These are phyloP conservation scores for Lamellibrachia luymesi DNA, from an alignment of 1,140 invertebrate genomes.

Conservation along the genomic window DNA sequence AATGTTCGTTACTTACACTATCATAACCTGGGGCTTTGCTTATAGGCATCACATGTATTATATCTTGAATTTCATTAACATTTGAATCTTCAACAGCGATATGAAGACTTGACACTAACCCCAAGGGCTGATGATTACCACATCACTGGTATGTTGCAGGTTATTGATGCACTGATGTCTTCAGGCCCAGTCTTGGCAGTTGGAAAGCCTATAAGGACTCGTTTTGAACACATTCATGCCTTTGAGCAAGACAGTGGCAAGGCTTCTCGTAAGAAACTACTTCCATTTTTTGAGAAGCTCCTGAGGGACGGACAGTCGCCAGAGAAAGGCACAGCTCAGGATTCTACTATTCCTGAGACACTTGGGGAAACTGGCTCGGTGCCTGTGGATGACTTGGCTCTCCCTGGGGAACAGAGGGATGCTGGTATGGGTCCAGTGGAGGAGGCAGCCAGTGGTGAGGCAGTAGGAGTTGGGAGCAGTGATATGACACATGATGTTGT, in stretches of 20 bases:
- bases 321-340: not conserved
- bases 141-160: not conserved
- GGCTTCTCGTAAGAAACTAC: not conserved
- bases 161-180: not conserved
- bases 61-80: too few relatives aligned
- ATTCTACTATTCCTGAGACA: not conserved
- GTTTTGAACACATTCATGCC: not conserved
- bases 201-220: not conserved
- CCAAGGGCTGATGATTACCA: not conserved
- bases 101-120: not conserved
- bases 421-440: not conserved
- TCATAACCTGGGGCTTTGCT: too few relatives aligned
- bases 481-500: not conserved
- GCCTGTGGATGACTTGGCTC: not conserved
- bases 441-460: not conserved
- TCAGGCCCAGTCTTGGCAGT: not conserved
- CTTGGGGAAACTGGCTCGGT: not conserved
- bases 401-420: not conserved
- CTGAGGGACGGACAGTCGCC: not conserved
- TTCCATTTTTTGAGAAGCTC: not conserved
- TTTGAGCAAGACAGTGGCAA: not conserved
- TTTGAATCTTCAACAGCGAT: not conserved
- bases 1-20: too few relatives aligned
- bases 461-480: not conserved
- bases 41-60: too few relatives aligned